Conservation (phyloP, 2,888 invertebrate species). For the Phyllotreta striolata region DNA sequence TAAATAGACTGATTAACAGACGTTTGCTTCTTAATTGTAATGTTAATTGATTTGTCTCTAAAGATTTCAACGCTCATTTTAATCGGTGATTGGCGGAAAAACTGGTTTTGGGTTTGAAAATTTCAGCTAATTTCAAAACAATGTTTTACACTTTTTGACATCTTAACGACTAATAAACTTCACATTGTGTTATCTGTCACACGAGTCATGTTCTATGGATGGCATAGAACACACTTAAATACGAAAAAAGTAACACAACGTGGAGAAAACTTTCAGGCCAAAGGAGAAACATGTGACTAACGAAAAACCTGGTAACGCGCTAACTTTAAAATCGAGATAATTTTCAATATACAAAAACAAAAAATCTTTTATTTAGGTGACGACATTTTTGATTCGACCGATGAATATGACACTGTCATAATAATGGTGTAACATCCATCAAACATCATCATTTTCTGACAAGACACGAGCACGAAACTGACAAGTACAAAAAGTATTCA, state of each 20-base stretch:
- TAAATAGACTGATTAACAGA: slow-evolving; percentile 7
- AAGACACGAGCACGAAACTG: slow-evolving; percentile 35
- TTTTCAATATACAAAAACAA: neutral
- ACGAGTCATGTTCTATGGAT: too few relatives aligned
- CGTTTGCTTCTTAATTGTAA: slow-evolving; percentile 3
- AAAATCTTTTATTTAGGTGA: slow-evolving; percentile 44
- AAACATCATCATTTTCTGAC: slow-evolving; percentile 26
- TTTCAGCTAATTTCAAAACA: neutral
- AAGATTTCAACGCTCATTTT: neutral
- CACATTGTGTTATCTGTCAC: too few relatives aligned
- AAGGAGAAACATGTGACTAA: too few relatives aligned
- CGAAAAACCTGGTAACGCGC: too few relatives aligned
- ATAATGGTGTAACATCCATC: slow-evolving; percentile 55
- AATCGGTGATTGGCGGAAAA: slow-evolving; percentile 5
- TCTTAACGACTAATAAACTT: too few relatives aligned
- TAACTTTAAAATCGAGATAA: too few relatives aligned
- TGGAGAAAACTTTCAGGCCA: too few relatives aligned
- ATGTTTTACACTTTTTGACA: neutral
- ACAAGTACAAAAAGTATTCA: slow-evolving; percentile 38
- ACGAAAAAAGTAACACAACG: too few relatives aligned
- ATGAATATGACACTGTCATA: slow-evolving; percentile 58
- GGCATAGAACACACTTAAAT: too few relatives aligned
- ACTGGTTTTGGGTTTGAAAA: slow-evolving; percentile 1
- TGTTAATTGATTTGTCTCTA: slow-evolving; percentile 1
- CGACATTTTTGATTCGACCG: slow-evolving; percentile 47